Percentiles rank a stretch among this genome's conserved stretches.
Conservation (phyloP, 2,797 vertebrate species). For the Huso huso region DNA sequence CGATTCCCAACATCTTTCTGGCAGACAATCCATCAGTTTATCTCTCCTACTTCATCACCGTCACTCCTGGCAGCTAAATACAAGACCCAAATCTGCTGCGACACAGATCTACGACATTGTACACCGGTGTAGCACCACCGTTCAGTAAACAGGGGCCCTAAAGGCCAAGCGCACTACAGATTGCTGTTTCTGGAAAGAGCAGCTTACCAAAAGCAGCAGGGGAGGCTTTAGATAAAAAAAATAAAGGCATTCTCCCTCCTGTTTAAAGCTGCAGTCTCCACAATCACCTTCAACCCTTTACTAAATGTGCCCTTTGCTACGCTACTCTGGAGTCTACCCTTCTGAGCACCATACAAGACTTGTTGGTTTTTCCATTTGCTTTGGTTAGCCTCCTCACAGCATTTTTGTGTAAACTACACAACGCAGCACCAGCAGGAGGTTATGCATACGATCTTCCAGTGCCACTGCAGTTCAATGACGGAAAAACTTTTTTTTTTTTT, state of each 20-base stretch:
- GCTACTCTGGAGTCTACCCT: too few relatives aligned
- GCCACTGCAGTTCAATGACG: too few relatives aligned
- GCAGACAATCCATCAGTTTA: slow-evolving; percentile 77
- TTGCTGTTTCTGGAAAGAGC: background rate
- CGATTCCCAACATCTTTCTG: slow-evolving; percentile 70
- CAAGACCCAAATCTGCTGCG: slow-evolving; percentile 72
- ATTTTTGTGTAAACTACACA: too few relatives aligned
- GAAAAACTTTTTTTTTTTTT: too few relatives aligned
- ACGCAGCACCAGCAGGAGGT: too few relatives aligned
- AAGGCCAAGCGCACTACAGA: slow-evolving; percentile 34
- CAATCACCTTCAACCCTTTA: too few relatives aligned
- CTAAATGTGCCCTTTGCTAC: too few relatives aligned
- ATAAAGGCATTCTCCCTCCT: background rate
- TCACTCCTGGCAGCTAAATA: slow-evolving; percentile 75
- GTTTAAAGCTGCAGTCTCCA: too few relatives aligned
- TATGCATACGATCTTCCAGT: too few relatives aligned
- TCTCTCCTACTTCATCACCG: slow-evolving; percentile 76
- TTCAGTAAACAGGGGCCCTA: slow-evolving; percentile 61
- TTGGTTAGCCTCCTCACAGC: too few relatives aligned
- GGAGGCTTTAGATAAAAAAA: background rate
- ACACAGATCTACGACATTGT: slow-evolving; percentile 61
- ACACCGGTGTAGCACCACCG: slow-evolving; percentile 52
- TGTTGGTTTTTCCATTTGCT: too few relatives aligned
- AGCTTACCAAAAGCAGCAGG: background rate
- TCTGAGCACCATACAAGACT: too few relatives aligned